Evolutionary conservation across 2,113 vertebrate species (phyloP).

Genomic region (Mystacornis crossleyi): DNA sequence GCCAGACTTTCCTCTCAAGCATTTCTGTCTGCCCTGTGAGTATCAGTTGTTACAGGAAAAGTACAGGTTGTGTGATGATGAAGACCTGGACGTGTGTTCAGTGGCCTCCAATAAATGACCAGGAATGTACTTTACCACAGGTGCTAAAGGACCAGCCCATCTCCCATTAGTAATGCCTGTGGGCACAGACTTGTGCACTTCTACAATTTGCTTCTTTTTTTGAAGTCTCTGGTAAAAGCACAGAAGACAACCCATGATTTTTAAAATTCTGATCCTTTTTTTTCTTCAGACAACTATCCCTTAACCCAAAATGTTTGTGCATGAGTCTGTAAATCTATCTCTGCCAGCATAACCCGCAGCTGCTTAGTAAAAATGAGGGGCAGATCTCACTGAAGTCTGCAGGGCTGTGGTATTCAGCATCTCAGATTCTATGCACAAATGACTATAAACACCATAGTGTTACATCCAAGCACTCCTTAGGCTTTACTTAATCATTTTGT

Average conservation of each 20-base stretch:
- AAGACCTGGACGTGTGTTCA: neutral
- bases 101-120: neutral
- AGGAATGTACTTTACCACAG: neutral
- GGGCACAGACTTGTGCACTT: neutral
- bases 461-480: neutral
- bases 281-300: neutral
- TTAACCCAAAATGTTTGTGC: neutral
- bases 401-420: neutral
- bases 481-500: neutral
- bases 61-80: neutral
- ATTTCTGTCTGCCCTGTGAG: neutral
- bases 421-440: neutral
- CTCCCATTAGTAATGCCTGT: neutral
- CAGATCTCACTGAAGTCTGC: neutral
- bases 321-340: neutral
- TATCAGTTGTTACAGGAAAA: neutral
- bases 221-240: neutral
- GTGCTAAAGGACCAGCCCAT: neutral
- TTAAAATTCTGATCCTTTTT: neutral
- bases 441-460: neutral
- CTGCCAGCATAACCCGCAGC: neutral
- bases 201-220: neutral
- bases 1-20: neutral
- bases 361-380: neutral
- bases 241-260: neutral